Base-by-base conservation (phyloP, 2,888 invertebrate species). In the Parelbella ahira region DNA sequence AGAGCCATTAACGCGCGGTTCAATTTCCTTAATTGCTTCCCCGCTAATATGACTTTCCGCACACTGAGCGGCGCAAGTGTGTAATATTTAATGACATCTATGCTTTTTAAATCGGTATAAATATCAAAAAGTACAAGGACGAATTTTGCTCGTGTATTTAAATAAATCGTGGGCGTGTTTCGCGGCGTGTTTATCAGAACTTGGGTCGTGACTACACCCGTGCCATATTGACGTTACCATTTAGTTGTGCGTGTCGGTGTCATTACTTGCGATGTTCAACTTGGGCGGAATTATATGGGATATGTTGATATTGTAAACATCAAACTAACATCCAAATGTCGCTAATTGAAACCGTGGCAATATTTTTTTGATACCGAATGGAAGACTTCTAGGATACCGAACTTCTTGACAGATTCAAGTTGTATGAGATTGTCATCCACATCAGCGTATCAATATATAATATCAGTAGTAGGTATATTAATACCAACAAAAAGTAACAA, bases 21-120 rank as follows among this genome's bases (percentile, higher is more conserved):
- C 38, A 48, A 48, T 50, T 48, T 42, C 27, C 42, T 46, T 47
- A 50, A 48, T 50, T 45, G 45, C 48, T 45, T 44, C 45, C 41
- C 41, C 27, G 27, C 24, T 12, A 37, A 42, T 21, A 13, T 13
- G 9, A 28, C 15, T 21, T 21, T 21, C 25, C 11, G 24, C 33
- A 32, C 38, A 18, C 7, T 24, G 2, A 6, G 8, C 30, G 5
- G 12, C 15, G 32, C 1, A 37, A 21, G 12, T 12, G 12, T 1
- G 0, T 10, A 20, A 19, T 2, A 19, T n/a, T 1, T n/a, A 7
- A 1, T 12, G 5, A 5, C 10, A 21, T 8, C 4, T 21, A 1
- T 5, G 12, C n/a, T n/a, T n/a, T n/a, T n/a, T n/a, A n/a, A n/a
- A n/a, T n/a, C n/a, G n/a, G n/a, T n/a, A 10, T 12, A 7, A 7